These are phyloP conservation scores for Yponomeuta evonymella DNA, from an alignment of 2,888 invertebrate genomes.

Conservation along the genomic window DNA sequence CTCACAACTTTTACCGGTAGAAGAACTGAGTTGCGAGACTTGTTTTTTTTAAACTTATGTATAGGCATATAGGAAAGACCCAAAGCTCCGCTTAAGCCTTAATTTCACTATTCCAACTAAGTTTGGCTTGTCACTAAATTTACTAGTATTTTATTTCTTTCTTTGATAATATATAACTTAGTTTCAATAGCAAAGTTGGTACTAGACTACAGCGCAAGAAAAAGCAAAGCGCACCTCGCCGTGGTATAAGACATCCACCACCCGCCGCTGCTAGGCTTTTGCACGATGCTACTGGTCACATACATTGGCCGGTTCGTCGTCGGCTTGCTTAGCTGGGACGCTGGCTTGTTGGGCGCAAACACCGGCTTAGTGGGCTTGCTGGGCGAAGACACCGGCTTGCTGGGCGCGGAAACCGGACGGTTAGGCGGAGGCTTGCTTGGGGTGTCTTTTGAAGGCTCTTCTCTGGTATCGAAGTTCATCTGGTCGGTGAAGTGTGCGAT, in stretches of 20 bases:
- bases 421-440: constrained; percentile 49
- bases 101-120: too few species aligned
- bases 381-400: constrained; percentile 27
- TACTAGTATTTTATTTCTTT: too few species aligned
- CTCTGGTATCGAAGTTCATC: constrained; percentile 72
- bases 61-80: too few species aligned
- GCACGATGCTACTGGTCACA: constrained; percentile 22
- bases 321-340: not conserved
- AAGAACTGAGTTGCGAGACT: too few species aligned
- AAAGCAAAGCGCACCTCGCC: constrained; percentile 37
- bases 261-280: constrained; percentile 25
- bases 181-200: not conserved
- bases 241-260: constrained; percentile 45
- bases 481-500: constrained; percentile 78
- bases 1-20: too few species aligned
- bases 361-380: constrained; percentile 25
- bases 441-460: constrained; percentile 47
- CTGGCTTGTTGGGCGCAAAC: constrained; percentile 32
- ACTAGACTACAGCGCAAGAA: constrained; percentile 5
- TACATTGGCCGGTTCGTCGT: constrained; percentile 20
- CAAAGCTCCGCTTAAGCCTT: too few species aligned
- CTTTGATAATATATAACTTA: too few species aligned
- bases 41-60: too few species aligned
- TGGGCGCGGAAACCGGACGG: not conserved
- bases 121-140: too few species aligned